Evolutionary conservation across 37 sponge, comb jelly and placozoan genomes (phyloP).

Genomic region (Hexactinellida sp.): DNA sequence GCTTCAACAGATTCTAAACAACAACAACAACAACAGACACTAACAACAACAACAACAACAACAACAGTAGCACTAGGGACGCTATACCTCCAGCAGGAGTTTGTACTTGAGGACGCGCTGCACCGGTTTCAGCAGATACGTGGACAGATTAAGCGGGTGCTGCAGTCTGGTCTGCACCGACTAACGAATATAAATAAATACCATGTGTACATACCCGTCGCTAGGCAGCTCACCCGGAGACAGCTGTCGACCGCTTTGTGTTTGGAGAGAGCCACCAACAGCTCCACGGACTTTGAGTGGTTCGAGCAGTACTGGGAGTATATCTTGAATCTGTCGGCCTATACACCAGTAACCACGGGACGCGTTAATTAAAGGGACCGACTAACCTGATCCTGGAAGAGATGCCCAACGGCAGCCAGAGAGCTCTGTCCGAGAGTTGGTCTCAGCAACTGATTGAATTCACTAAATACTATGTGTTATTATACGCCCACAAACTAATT

Average conservation of each 20-base stretch:
- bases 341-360: neutral
- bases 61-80: neutral
- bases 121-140: neutral
- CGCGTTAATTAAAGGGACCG: neutral
- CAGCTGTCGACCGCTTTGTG: neutral
- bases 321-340: neutral
- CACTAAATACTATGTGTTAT: neutral
- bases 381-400: constrained; percentile 6
- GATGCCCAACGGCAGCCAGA: neutral
- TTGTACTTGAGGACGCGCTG: neutral
- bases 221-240: neutral
- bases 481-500: too few relatives aligned
- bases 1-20: neutral
- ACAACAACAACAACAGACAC: neutral
- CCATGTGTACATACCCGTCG: neutral
- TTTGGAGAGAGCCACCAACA: neutral
- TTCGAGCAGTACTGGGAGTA: neutral
- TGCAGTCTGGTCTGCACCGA: neutral
- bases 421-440: neutral
- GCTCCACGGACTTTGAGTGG: neutral
- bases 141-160: neutral
- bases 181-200: neutral
- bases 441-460: neutral
- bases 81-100: neutral
- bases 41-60: neutral